Conservation (phyloP, 2,113 vertebrate species). For the Falcunculus frontatus region DNA sequence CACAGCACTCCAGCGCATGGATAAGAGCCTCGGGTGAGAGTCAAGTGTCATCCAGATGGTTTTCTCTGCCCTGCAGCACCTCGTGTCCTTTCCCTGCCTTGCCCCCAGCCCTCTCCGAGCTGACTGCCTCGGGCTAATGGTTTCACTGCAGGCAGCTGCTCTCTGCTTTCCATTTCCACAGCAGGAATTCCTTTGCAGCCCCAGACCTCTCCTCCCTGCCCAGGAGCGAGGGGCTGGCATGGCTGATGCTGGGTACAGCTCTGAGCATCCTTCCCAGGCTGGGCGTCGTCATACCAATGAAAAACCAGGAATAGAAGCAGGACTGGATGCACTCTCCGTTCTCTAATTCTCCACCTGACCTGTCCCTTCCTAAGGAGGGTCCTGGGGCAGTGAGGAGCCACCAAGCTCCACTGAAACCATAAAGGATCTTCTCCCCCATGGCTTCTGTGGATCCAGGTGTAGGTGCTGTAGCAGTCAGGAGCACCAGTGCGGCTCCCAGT, state of each 20-base stretch:
- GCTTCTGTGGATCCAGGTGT: rapidly evolving
- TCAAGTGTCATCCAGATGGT: not conserved
- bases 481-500: rapidly evolving
- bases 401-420: rapidly evolving
- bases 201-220: not conserved
- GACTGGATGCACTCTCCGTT: not conserved
- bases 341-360: too few species aligned
- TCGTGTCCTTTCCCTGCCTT: not conserved
- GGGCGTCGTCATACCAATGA: rapidly evolving
- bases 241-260: rapidly evolving
- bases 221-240: rapidly evolving
- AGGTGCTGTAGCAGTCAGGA: rapidly evolving
- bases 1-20: not conserved
- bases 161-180: not conserved
- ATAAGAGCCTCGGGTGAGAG: not conserved
- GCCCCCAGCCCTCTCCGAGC: not conserved
- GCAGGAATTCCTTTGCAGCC: not conserved
- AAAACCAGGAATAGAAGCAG: not conserved
- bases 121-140: not conserved
- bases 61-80: not conserved
- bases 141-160: not conserved
- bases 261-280: not conserved
- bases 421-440: rapidly evolving
- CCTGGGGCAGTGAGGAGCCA: not conserved
- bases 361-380: too few species aligned